A percentile compares a stretch with the other conserved stretches of the same genome.
These are phyloP conservation scores for Saccostrea glomerata DNA, from an alignment of 1,140 invertebrate species.

Conservation along the genomic window DNA sequence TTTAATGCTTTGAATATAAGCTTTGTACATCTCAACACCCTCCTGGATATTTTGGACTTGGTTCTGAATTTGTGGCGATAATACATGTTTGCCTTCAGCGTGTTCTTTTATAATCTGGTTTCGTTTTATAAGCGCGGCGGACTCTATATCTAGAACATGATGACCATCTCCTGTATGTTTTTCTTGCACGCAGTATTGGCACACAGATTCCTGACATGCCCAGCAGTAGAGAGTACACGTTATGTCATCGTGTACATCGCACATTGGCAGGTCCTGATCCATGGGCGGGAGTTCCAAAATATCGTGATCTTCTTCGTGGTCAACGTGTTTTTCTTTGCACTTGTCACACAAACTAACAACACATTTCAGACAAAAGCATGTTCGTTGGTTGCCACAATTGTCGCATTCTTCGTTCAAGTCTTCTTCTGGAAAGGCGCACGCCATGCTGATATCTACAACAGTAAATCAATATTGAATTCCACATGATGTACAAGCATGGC, in stretches of 20 bases:
- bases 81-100: neutral
- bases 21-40: neutral
- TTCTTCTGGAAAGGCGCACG: neutral
- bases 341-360: conserved; percentile 1
- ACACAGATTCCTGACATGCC: neutral
- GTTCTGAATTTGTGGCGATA: neutral
- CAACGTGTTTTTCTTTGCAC: neutral
- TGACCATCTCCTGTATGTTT: neutral
- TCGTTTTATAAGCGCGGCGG: neutral
- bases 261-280: neutral
- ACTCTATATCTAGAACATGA: neutral
- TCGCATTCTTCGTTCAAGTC: conserved; percentile 1
- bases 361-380: neutral
- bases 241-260: neutral
- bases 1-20: neutral
- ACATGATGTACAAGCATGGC: too few relatives aligned
- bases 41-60: neutral
- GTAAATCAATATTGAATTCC: neutral
- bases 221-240: neutral
- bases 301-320: neutral
- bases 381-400: neutral
- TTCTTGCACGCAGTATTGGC: neutral
- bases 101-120: neutral
- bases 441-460: neutral
- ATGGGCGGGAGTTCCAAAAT: neutral